Evolutionary conservation across 64 coral and sea anemone genomes (phyloP), one percentile per base, ranked within the genome.

Genomic region (Orbicella faveolata): DNA sequence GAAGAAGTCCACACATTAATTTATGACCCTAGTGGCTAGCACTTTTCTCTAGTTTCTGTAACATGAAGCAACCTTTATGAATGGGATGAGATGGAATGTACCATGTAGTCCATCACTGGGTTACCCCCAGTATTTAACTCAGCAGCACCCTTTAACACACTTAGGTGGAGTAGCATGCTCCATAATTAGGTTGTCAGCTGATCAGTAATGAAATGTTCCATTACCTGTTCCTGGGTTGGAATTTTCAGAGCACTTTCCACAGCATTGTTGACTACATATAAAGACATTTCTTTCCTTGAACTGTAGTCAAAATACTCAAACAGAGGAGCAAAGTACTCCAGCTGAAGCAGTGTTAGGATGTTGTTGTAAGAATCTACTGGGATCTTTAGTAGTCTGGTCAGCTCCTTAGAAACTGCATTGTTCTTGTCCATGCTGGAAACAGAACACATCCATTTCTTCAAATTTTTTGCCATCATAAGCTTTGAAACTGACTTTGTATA

Each of bases 311-410:
- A 99, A 75, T 99, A 96, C 14, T 99, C 79, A 86, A 99, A 95
- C 88, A 99, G 62, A 11, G 97, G 97, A 33, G 83, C 77, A 89
- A 99, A 99, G 68, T 95, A 83, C 26, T 95, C 76, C 76, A 99
- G 89, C 79, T 99, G 84, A 19, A 99, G 86, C 3, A 99, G 89
- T 15, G 90, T 99, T 23, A 99, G 54, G 11, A 99, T 83, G 72
- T 99, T 95, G 85, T 84, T 99, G 91, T 99, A 99, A 30, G 97
- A 95, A 89, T 99, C 97, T 4, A 99, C 93, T 74, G 97, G 97
- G 35, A 95, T 95, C 89, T 99, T 99, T 15, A 99, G 62, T 52
- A 99, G 65, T 78, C 88, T 95, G 30, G 94, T 95, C 65, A 99
- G 85, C 54, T 99, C 97, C 69, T 95, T 95, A 1, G 97, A 99